Evolutionary conservation across 35 echinoderm and acorn worm species (phyloP).

Genomic region (Eucidaris tribuloides): DNA sequence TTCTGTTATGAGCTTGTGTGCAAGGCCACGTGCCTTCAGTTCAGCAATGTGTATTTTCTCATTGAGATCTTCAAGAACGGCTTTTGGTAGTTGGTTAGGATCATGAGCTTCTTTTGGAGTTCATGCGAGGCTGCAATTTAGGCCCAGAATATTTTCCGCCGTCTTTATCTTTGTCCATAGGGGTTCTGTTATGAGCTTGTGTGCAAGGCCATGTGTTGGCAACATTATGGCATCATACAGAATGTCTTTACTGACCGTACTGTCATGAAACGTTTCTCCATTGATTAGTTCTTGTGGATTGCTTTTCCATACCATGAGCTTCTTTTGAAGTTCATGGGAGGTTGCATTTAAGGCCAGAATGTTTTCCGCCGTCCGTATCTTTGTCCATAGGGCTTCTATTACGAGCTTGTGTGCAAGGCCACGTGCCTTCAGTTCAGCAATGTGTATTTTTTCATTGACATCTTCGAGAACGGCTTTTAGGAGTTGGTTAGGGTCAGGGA

Average conservation of each 20-base stretch:
- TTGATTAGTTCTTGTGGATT: slow-evolving; percentile 12
- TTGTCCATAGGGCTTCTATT: slow-evolving; percentile 36
- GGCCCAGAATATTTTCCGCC: no score
- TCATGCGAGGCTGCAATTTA: no score
- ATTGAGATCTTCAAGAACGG: no score
- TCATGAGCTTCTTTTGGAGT: no score
- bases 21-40: no score
- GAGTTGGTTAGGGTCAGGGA: slow-evolving; percentile 24
- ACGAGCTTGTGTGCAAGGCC: slow-evolving; percentile 33
- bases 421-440: slow-evolving; percentile 26
- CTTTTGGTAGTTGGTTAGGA: no score
- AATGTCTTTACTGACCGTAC: background rate
- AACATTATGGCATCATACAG: slow-evolving; percentile 21
- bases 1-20: no score
- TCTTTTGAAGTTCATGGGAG: background rate
- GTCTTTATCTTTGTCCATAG: no score
- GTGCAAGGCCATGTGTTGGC: background rate
- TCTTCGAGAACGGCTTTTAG: slow-evolving; percentile 34
- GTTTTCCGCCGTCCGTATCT: background rate
- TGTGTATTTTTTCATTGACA: background rate
- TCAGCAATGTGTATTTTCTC: no score
- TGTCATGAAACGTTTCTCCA: background rate
- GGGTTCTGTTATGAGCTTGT: no score
- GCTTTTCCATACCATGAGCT: background rate
- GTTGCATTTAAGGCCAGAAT: background rate